Conservation (phyloP, 2,888 invertebrate genomes). For the Spilosoma lubricipeda region DNA sequence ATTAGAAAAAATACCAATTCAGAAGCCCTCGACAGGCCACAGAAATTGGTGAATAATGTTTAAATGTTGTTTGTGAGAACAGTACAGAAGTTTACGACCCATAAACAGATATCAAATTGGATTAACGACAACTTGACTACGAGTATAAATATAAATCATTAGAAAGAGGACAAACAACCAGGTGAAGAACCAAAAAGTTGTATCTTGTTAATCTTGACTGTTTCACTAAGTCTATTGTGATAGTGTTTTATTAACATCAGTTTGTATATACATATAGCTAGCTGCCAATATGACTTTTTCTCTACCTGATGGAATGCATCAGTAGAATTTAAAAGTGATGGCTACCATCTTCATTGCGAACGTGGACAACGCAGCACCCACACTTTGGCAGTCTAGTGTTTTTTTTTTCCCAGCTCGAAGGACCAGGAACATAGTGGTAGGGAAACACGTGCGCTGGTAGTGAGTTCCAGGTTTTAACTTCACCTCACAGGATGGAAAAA, state of each 20-base stretch:
- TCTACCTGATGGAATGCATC: too few relatives aligned
- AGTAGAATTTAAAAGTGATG: too few relatives aligned
- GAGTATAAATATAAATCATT: constrained; percentile 19
- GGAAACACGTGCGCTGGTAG: too few relatives aligned
- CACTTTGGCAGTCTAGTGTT: too few relatives aligned
- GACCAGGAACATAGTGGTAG: too few relatives aligned
- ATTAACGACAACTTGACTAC: constrained; percentile 17
- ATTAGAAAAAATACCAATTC: background rate
- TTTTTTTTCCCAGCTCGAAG: too few relatives aligned
- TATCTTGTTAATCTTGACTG: background rate
- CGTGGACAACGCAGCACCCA: too few relatives aligned
- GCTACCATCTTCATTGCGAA: too few relatives aligned
- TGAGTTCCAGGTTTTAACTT: too few relatives aligned
- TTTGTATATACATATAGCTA: too few relatives aligned
- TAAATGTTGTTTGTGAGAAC: constrained; percentile 6
- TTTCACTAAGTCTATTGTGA: background rate
- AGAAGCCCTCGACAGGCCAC: background rate
- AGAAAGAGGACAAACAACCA: constrained; percentile 9
- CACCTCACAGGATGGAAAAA: too few relatives aligned
- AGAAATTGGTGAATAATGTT: constrained; percentile 2
- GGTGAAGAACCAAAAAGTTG: constrained; percentile 1
- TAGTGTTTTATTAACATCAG: background rate
- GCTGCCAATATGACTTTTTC: too few relatives aligned
- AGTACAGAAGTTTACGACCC: constrained; percentile 14
- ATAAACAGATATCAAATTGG: constrained; percentile 16